These are phyloP conservation scores for Pseudococcus jackbeardsleyi DNA, from an alignment of 2,888 invertebrate genomes.

Conservation along the genomic window DNA sequence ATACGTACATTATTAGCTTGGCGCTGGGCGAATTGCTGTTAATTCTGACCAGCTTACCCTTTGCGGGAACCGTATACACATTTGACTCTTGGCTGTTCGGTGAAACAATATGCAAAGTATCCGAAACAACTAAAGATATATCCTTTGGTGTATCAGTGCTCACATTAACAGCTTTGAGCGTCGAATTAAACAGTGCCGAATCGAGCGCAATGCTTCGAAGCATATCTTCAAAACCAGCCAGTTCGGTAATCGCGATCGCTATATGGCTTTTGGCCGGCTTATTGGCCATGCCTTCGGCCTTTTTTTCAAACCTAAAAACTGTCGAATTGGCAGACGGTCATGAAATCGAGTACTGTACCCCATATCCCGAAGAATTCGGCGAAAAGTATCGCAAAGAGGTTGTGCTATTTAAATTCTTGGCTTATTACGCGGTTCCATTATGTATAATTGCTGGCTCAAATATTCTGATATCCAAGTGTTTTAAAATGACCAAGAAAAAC, in stretches of 20 bases:
- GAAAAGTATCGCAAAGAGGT: conserved; percentile 71
- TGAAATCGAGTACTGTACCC: conserved; percentile 78
- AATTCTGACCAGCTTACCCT: conserved; percentile 85
- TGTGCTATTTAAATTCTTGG: conserved; percentile 77
- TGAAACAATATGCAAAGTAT: conserved; percentile 81
- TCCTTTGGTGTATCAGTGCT: conserved; percentile 92
- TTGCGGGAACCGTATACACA: conserved; percentile 88
- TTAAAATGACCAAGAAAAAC: conserved; percentile 85
- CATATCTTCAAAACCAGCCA: conserved; percentile 72
- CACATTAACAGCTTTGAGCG: conserved; percentile 87
- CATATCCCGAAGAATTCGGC: conserved; percentile 75
- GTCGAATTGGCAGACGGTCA: conserved; percentile 70
- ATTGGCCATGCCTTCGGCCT: conserved; percentile 81
- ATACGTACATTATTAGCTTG: conserved; percentile 76
- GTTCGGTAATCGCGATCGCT: conserved; percentile 77
- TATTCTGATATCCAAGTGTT: conserved; percentile 87
- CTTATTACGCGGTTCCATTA: conserved; percentile 88
- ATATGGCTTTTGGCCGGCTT: conserved; percentile 79
- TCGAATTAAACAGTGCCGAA: conserved; percentile 88
- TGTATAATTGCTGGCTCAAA: conserved; percentile 89
- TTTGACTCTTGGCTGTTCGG: conserved; percentile 93
- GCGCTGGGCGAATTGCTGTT: conserved; percentile 77
- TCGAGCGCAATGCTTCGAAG: conserved; percentile 83
- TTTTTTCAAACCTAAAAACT: conserved; percentile 78
- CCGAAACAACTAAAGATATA: conserved; percentile 86